Base-by-base conservation (phyloP, 1,140 invertebrate species). In the Forficula auricularia region DNA sequence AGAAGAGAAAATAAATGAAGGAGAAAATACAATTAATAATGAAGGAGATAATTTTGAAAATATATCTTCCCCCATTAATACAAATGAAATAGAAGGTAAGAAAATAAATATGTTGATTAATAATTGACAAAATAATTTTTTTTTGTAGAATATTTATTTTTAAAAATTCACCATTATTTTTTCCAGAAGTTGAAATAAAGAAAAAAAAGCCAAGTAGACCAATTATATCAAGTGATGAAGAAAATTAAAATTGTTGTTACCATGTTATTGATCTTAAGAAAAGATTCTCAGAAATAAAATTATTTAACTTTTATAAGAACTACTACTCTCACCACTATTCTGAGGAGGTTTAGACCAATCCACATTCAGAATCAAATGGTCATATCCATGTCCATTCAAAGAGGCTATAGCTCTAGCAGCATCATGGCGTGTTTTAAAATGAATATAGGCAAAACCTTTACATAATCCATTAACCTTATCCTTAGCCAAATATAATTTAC, bases 311-410 rank as follows among this genome's bases (percentile, higher is more conserved):
- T 35, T 14, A 13, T 35, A 35, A 35, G 54, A 58, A 50, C 61
- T 65, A 47, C 51, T 64, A 44, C 59, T 57, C 1, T 55, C 58
- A 50, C 61, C 65, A 47, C 51, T 64, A 44, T 60, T 57, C 1
- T 49, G 50, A 20, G 70, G 77, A 19, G 82, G 81, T 64, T 96
- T 98, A 2, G 96, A 97, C 95, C 95, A 98, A 68, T 98, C 95
- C 14, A 97, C 96, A 63, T 79, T 92, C 9, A 98, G 65, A 59
- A 98, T 98, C 41, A 98, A 72, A 71, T 98, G 92, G 67, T 98
- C 92, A 62, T 98, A 98, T 46, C 94, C 92, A 64, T 88, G 83
- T 2, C 92, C 94, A 61, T 97, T 85, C 3, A 98, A 73, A 34
- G 71, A 71, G 44, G 75, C 63, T 52, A 98, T 96, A 45, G 95